A percentile compares a stretch with the other conserved stretches of the same genome.
Conservation (phyloP, 2,113 vertebrate genomes). For the Dasyprocta punctata region DNA sequence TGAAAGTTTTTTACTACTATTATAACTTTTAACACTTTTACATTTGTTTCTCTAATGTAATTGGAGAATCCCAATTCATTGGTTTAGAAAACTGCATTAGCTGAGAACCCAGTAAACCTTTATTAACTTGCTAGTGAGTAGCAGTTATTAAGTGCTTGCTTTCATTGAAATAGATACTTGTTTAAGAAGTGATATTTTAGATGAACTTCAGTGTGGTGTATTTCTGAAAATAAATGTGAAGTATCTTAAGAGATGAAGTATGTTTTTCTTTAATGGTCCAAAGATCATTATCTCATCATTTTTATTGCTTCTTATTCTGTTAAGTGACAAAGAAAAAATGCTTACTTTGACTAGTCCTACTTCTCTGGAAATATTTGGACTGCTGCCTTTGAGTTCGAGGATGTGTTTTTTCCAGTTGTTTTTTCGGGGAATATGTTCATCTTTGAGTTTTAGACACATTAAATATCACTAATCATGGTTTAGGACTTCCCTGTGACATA, state of each 20-base stretch:
- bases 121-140: neutral
- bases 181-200: slow-evolving; percentile 61
- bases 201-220: slow-evolving; percentile 45
- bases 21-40: slow-evolving; percentile 29
- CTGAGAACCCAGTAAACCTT: neutral
- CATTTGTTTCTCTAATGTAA: slow-evolving; percentile 34
- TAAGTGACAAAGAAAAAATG: slow-evolving; percentile 22
- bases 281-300: slow-evolving; percentile 34
- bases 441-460: slow-evolving; percentile 18
- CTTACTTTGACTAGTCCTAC: slow-evolving; percentile 28
- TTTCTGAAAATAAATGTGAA: slow-evolving; percentile 77
- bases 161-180: neutral
- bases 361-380: slow-evolving; percentile 23
- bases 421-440: slow-evolving; percentile 19
- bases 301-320: slow-evolving; percentile 12
- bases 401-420: slow-evolving; percentile 45
- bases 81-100: slow-evolving; percentile 53
- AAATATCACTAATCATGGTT: neutral
- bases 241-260: slow-evolving; percentile 58
- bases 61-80: slow-evolving; percentile 24
- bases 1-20: slow-evolving; percentile 9
- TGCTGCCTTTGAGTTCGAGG: slow-evolving; percentile 33
- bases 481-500: neutral
- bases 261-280: slow-evolving; percentile 1
- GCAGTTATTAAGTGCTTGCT: neutral